These are phyloP conservation scores for Haliaeetus leucogaster DNA, from an alignment of 2,113 vertebrate genomes.

Conservation along the genomic window DNA sequence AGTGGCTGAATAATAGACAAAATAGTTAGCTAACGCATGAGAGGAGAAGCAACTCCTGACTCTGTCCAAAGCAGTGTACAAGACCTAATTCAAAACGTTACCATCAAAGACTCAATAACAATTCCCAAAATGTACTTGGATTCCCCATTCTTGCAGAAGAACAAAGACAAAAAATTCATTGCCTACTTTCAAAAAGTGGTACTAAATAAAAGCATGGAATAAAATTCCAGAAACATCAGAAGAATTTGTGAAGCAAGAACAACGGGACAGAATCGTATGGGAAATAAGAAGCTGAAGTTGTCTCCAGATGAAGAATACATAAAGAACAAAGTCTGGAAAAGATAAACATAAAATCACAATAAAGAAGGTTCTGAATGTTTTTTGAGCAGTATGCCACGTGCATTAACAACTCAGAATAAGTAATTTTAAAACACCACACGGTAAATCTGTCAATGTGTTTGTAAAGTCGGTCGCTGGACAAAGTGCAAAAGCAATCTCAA, in stretches of 20 bases:
- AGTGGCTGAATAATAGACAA: background rate
- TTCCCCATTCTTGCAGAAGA: background rate
- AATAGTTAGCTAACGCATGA: background rate
- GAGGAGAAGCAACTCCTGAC: background rate
- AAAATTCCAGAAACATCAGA: background rate
- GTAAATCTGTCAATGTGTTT: background rate
- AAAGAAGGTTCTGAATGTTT: background rate
- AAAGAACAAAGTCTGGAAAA: background rate
- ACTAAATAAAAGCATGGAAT: background rate
- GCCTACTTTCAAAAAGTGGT: background rate
- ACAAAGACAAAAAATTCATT: background rate
- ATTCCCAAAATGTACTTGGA: background rate
- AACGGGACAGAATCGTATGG: fast-evolving
- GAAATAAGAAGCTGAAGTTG: background rate
- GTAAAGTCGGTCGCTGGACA: background rate
- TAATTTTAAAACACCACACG: background rate
- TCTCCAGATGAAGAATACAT: background rate
- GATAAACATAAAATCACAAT: background rate
- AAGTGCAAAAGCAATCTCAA: background rate
- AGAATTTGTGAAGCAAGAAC: background rate
- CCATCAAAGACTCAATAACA: background rate
- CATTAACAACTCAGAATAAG: background rate
- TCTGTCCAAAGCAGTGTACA: background rate
- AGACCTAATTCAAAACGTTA: background rate
- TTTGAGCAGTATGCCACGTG: background rate